Percentiles rank a stretch among this genome's conserved stretches.
Evolutionary conservation across 2,113 vertebrate species (phyloP).

Genomic region (Capricornis sumatraensis): DNA sequence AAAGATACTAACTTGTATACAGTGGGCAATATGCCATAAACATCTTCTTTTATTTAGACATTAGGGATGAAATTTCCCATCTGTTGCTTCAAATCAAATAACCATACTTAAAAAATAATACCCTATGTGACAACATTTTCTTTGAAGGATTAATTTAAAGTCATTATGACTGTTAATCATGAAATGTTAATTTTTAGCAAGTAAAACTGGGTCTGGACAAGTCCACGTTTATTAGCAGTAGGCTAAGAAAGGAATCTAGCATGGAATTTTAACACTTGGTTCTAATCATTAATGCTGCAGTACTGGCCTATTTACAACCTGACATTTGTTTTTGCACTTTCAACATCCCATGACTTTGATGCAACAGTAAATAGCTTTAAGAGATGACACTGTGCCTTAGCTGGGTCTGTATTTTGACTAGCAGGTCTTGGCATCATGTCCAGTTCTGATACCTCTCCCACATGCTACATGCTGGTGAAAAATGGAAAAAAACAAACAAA

Average conservation of each 20-base stretch:
- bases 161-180: neutral
- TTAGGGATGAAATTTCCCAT: neutral
- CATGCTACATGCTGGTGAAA: neutral
- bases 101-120: neutral
- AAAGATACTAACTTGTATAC: neutral
- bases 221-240: neutral
- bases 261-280: constrained; percentile 38
- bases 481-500: neutral
- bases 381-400: constrained; percentile 2
- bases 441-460: constrained; percentile 3
- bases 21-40: neutral
- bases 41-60: neutral
- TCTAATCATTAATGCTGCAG: constrained; percentile 49
- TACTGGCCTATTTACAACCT: constrained; percentile 69
- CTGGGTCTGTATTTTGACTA: constrained; percentile 47
- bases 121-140: neutral
- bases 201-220: neutral
- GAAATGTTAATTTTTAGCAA: constrained; percentile 22
- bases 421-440: constrained; percentile 26
- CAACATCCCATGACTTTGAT: constrained; percentile 54
- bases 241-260: constrained; percentile 39
- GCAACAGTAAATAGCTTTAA: constrained; percentile 50
- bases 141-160: neutral
- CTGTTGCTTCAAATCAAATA: constrained; percentile 11
- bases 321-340: constrained; percentile 63